phyloP scores from a whole-genome alignment of 2,888 invertebrate species.

The Ophion slaviceki region DNA sequence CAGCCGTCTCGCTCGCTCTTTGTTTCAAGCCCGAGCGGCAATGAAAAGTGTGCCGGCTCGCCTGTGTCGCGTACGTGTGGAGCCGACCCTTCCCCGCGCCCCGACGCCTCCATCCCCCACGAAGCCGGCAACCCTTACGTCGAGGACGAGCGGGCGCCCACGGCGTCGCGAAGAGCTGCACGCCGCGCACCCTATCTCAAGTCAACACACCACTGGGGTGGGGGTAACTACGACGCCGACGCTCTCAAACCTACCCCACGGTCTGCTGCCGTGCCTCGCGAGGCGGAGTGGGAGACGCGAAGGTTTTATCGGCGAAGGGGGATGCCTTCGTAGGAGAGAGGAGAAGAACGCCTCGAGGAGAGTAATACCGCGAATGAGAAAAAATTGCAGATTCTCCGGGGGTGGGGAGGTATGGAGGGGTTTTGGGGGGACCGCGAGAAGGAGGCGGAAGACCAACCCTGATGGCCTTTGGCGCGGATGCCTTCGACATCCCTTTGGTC shows the following conservation, averaged over 20 bases:
- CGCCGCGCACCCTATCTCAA: conserved; percentile 57
- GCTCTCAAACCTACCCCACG: conserved; percentile 61
- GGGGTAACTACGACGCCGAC: conserved; percentile 63
- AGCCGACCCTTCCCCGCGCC: conserved; percentile 52
- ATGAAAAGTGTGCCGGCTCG: conserved; percentile 34
- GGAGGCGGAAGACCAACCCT: conserved; percentile 23
- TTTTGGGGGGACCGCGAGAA: neutral
- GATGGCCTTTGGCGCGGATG: neutral
- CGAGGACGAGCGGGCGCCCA: conserved; percentile 34
- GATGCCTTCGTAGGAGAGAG: conserved; percentile 41
- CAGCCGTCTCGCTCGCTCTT: conserved; percentile 41
- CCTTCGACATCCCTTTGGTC: neutral
- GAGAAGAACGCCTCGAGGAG: conserved; percentile 8
- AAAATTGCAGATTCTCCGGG: conserved; percentile 15
- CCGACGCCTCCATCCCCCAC: neutral
- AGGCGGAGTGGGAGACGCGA: conserved; percentile 70
- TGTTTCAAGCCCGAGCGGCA: conserved; percentile 40
- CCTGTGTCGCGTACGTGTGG: neutral
- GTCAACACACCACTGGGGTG: conserved; percentile 18
- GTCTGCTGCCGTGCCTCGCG: conserved; percentile 52
- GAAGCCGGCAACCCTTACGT: conserved; percentile 27
- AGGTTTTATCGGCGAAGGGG: conserved; percentile 58
- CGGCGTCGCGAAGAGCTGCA: conserved; percentile 59
- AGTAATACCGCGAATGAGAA: conserved; percentile 37
- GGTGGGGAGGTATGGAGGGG: conserved; percentile 30